Percentiles rank a stretch among this genome's conserved stretches.
phyloP scores from a whole-genome alignment of 1,140 invertebrate genomes.

The Drosophila funebris region DNA sequence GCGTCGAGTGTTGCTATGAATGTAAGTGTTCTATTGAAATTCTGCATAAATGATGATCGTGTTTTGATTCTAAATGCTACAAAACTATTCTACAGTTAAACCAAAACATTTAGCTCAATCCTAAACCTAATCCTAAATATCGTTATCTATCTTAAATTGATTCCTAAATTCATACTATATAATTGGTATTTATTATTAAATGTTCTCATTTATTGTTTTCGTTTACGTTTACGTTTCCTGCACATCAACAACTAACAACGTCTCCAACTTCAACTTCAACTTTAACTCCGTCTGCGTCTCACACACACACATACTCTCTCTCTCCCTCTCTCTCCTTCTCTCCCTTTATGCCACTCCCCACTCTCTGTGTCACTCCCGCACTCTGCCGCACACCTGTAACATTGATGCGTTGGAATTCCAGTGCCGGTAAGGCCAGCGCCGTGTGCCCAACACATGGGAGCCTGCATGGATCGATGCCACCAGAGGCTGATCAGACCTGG shows the following conservation, averaged over 20 bases:
- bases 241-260: constrained; percentile 41
- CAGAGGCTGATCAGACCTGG: constrained; percentile 58
- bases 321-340: not conserved
- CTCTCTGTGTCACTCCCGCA: constrained; percentile 18
- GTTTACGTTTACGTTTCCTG: constrained; percentile 11
- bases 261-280: constrained; percentile 10
- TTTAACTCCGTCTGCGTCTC: constrained; percentile 9
- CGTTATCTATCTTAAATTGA: not conserved
- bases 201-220: constrained; percentile 42
- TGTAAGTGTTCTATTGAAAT: constrained; percentile 63
- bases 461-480: constrained; percentile 67
- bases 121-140: constrained; percentile 9
- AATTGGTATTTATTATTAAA: constrained; percentile 51
- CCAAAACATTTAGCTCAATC: constrained; percentile 3
- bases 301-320: constrained; percentile 1
- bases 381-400: not conserved
- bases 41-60: not conserved
- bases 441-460: constrained; percentile 63
- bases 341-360: constrained; percentile 23
- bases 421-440: constrained; percentile 78
- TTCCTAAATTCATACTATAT: constrained; percentile 28
- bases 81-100: constrained; percentile 38
- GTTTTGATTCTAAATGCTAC: constrained; percentile 4
- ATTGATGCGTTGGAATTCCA: constrained; percentile 39
- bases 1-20: constrained; percentile 83